phyloP scores from a whole-genome alignment of 1,140 invertebrate species.

The Lepidurus arcticus region DNA sequence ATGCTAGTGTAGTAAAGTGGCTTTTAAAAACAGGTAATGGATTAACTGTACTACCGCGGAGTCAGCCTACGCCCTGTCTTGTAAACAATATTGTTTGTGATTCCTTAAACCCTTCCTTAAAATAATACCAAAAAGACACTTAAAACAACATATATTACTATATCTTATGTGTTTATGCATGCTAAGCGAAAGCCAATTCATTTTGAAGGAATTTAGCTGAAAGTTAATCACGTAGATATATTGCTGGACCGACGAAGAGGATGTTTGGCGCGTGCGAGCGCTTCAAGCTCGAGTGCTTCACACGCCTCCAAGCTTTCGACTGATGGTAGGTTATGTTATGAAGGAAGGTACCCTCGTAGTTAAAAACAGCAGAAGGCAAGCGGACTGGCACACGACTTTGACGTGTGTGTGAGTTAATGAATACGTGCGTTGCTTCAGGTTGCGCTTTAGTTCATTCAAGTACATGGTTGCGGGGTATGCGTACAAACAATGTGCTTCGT shows the following conservation, averaged over 20 bases:
- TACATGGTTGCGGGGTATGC: neutral
- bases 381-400: neutral
- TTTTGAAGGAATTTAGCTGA: neutral
- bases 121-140: neutral
- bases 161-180: too few species aligned
- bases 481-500: too few species aligned
- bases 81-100: neutral
- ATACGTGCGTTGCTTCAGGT: neutral
- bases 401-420: slow-evolving; percentile 4
- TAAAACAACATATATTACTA: neutral
- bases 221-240: neutral
- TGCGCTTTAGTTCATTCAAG: neutral
- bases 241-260: neutral
- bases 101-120: neutral
- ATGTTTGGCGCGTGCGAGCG: slow-evolving; percentile 6
- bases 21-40: neutral
- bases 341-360: neutral
- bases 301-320: neutral
- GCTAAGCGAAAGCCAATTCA: neutral
- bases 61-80: neutral
- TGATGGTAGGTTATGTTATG: slow-evolving; percentile 12
- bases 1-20: neutral
- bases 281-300: neutral
- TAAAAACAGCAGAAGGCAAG: neutral
- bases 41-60: neutral